These are phyloP conservation scores for Sitta carolinensis DNA, from an alignment of 2,797 vertebrate genomes.

Conservation along the genomic window DNA sequence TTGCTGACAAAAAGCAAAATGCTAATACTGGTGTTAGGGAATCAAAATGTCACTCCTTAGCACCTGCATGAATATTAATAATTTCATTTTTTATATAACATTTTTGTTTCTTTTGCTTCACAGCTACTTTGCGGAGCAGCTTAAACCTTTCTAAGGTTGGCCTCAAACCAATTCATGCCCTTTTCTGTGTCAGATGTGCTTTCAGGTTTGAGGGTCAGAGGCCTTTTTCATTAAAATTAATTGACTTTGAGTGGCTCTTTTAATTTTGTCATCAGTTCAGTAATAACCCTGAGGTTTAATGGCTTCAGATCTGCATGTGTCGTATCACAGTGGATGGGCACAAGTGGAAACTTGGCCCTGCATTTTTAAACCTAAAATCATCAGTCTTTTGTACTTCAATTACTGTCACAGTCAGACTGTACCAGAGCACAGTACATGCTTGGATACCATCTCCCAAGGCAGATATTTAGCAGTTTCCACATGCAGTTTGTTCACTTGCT, in stretches of 20 bases:
- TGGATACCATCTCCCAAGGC: neutral
- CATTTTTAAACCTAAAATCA: neutral
- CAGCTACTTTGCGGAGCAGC: neutral
- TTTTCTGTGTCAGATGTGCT: conserved; percentile 3
- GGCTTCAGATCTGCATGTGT: neutral
- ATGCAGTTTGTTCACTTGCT: neutral
- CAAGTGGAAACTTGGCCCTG: neutral
- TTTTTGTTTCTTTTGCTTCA: conserved; percentile 7
- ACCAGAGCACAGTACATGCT: neutral
- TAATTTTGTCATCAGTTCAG: conserved; percentile 1
- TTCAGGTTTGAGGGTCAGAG: neutral
- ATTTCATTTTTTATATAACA: conserved; percentile 23
- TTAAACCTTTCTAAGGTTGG: neutral
- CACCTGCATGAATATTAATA: conserved; percentile 46
- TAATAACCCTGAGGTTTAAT: neutral
- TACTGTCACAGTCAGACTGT: neutral
- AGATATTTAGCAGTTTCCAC: neutral
- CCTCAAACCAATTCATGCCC: neutral
- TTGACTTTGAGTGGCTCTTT: conserved; percentile 1
- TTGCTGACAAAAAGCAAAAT: conserved; percentile 70
- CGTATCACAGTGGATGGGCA: neutral
- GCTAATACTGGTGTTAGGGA: conserved; percentile 52
- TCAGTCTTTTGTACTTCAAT: neutral
- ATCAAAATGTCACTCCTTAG: conserved; percentile 58
- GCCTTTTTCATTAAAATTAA: neutral